Base-by-base conservation (phyloP, 37 sponge, comb jelly and placozoan genomes). In the Beroe ovata region DNA sequence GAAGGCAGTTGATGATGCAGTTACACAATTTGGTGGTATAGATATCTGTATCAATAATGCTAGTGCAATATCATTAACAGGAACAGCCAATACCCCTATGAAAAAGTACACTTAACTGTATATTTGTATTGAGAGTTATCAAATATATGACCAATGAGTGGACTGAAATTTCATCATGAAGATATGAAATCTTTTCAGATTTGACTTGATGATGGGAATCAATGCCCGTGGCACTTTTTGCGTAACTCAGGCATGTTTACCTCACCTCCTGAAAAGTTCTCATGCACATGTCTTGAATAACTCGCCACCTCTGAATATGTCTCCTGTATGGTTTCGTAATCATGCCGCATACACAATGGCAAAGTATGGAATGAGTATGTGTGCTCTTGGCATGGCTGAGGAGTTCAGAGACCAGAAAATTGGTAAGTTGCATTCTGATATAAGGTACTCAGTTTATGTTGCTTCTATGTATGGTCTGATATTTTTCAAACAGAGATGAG, bases 341-440 rank as follows among this genome's bases (percentile, higher is more conserved):
- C 99, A 98, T 60, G 64, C 60, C 91, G 99, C 96, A 1, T 98
- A 98, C 72, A 98, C 96, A 8, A 98, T 98, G 91, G 96, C 99
- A 64, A 98, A 98, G 91, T 98, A 96, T 81, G 96, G 99, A 28
- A 98, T 98, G 99, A 96, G 96, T 21, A 93, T 98, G 96, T 98
- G 99, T 94, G 96, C 93, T 1, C 91, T 98, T 54, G 99, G 96
- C 0, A 95, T 94, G 99, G 93, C 96, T 54, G 93, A 93, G 32
- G 99, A 98, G 88, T 91, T 94, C 39, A 93, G 94, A 60, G 72
- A 88, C 30, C 33, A 89, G 29, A 89, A 62, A 40, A 89, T 89
- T 21, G 89, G 63, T 60, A 14, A 26, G 89, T 47, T n/a, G n/a
- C n/a, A n/a, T n/a, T n/a, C n/a, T n/a, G n/a, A n/a, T n/a, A n/a